phyloP scores from a whole-genome alignment of 2,113 vertebrate genomes.

The Caretta caretta region DNA sequence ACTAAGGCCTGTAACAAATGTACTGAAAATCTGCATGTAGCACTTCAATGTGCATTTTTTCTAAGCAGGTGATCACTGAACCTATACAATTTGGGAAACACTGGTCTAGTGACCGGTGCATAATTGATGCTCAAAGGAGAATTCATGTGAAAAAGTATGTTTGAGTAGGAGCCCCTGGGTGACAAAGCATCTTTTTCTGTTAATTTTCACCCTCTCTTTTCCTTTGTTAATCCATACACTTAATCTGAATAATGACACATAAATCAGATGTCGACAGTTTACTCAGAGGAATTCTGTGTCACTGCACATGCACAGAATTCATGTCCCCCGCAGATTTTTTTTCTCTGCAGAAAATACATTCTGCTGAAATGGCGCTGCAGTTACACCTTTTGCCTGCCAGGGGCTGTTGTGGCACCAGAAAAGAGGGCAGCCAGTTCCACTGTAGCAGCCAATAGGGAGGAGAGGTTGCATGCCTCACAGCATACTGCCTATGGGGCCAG shows the following conservation, averaged over 20 bases:
- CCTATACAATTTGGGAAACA: background rate
- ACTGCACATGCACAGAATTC: too few relatives aligned
- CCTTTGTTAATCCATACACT: background rate
- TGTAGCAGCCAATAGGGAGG: too few relatives aligned
- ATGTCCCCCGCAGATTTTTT: too few relatives aligned
- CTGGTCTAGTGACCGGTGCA: background rate
- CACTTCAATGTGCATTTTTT: background rate
- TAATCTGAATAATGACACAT: background rate
- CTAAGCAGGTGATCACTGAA: background rate
- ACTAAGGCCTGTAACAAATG: background rate
- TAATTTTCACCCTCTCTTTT: background rate
- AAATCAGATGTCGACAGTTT: background rate
- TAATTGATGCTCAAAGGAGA: background rate
- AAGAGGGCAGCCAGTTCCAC: too few relatives aligned
- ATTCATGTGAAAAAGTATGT: background rate
- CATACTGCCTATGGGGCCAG: too few relatives aligned
- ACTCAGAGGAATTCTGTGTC: too few relatives aligned
- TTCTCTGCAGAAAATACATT: too few relatives aligned
- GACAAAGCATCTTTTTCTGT: background rate
- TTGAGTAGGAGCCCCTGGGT: background rate
- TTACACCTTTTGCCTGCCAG: too few relatives aligned
- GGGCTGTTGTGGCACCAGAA: too few relatives aligned
- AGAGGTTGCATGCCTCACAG: too few relatives aligned
- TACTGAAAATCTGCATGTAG: background rate
- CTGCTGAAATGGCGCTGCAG: too few relatives aligned